These are phyloP conservation scores for Philotrypesis tridentata DNA, from an alignment of 1,140 invertebrate species.

Conservation along the genomic window DNA sequence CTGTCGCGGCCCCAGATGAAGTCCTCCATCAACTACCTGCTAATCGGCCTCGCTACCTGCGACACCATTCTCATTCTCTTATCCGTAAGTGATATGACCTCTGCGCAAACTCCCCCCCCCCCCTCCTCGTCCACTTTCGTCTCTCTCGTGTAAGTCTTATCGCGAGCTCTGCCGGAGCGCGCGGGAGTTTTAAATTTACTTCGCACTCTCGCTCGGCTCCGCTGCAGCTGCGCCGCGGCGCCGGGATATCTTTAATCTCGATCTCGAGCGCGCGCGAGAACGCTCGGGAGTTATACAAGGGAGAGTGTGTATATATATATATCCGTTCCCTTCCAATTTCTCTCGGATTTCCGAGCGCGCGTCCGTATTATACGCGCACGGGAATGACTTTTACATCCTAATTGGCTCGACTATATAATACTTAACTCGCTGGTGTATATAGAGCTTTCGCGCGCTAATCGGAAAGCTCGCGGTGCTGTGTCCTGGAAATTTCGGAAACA, in stretches of 20 bases:
- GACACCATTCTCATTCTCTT: slow-evolving; percentile 92
- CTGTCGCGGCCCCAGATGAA: slow-evolving; percentile 93
- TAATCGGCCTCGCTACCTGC: slow-evolving; percentile 92
- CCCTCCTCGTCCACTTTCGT: too few species aligned
- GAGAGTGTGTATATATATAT: too few species aligned
- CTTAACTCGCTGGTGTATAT: too few species aligned
- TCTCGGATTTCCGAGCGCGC: too few species aligned
- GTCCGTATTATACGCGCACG: too few species aligned
- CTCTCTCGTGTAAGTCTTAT: too few species aligned
- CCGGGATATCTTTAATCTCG: slow-evolving; percentile 30
- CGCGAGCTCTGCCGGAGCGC: not conserved
- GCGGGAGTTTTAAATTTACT: slow-evolving; percentile 29
- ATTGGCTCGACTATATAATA: too few species aligned
- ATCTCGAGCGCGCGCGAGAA: not conserved
- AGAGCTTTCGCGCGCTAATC: too few species aligned
- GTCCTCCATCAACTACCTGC: slow-evolving; percentile 94
- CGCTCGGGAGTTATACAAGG: not conserved
- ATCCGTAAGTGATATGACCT: slow-evolving; percentile 71
- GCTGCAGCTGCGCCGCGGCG: too few species aligned
- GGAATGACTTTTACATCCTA: not conserved
- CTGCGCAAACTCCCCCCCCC: too few species aligned
- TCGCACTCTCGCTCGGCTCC: not conserved
- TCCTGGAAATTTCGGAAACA: too few species aligned
- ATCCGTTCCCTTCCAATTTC: not conserved
- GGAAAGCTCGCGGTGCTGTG: too few species aligned